Percentiles rank a stretch among this genome's conserved stretches.
Evolutionary conservation across 2,113 vertebrate species (phyloP).

Genomic region (Camarhynchus parvulus): DNA sequence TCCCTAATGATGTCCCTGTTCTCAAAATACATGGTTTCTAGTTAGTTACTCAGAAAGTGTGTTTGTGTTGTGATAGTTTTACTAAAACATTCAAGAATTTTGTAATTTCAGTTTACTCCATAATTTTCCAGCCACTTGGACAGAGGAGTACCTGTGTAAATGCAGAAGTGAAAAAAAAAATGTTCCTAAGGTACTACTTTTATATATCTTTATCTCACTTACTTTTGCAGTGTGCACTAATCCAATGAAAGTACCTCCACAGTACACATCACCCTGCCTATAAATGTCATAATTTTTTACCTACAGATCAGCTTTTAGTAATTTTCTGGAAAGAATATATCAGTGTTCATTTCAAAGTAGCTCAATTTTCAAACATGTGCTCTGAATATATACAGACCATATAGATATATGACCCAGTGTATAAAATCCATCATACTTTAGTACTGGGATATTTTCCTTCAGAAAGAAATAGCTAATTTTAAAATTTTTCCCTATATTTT

Average conservation of each 20-base stretch:
- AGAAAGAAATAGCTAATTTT: not conserved
- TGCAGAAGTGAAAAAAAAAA: not conserved
- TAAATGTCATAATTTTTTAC: not conserved
- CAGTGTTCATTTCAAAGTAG: not conserved
- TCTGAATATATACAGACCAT: not conserved
- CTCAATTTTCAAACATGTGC: not conserved
- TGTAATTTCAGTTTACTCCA: not conserved
- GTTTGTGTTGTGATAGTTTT: not conserved
- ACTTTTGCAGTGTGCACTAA: not conserved
- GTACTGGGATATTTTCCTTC: not conserved
- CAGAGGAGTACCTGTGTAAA: not conserved
- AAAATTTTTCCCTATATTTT: not conserved
- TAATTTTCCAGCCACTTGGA: not conserved
- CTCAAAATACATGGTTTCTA: not conserved
- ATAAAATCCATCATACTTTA: not conserved
- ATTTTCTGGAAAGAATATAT: not conserved
- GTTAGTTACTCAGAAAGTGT: not conserved
- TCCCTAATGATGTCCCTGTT: not conserved
- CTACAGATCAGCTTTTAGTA: not conserved
- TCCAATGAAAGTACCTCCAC: not conserved
- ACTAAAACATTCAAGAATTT: not conserved
- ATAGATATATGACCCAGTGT: not conserved
- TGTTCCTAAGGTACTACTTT: not conserved
- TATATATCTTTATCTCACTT: not conserved
- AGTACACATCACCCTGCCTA: not conserved